A percentile compares a stretch with the other conserved stretches of the same genome.
These are phyloP conservation scores for Andricus curvator DNA, from an alignment of 2,888 invertebrate genomes.

Conservation along the genomic window DNA sequence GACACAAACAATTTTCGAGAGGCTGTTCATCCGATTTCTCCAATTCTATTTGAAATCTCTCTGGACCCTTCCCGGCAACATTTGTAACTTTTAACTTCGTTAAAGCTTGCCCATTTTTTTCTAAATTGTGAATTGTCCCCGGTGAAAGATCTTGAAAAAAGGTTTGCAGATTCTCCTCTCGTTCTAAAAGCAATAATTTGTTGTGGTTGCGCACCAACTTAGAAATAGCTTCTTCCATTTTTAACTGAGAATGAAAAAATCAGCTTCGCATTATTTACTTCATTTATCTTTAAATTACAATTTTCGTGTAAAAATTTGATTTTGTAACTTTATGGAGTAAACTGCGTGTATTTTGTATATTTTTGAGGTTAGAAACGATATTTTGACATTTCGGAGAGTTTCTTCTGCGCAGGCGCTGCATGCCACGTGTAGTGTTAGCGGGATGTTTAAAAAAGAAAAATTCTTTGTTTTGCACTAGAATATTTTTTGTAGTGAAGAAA, in stretches of 20 bases:
- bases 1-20: slow-evolving; percentile 58
- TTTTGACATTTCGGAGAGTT: neutral
- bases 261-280: neutral
- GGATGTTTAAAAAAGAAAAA: no score
- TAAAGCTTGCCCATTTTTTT: slow-evolving; percentile 60
- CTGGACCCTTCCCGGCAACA: slow-evolving; percentile 55
- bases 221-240: slow-evolving; percentile 61
- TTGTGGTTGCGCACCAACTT: slow-evolving; percentile 57
- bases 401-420: neutral
- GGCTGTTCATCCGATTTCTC: slow-evolving; percentile 55
- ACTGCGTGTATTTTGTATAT: neutral
- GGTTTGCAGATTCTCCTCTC: slow-evolving; percentile 60
- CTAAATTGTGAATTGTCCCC: slow-evolving; percentile 56
- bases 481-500: no score
- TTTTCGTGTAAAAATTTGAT: neutral
- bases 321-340: neutral
- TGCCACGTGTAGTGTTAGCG: neutral
- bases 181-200: slow-evolving; percentile 58
- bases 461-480: no score
- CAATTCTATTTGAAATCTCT: slow-evolving; percentile 60
- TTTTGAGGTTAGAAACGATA: neutral
- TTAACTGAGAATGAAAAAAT: neutral
- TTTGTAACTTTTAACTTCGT: slow-evolving; percentile 58
- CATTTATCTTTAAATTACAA: neutral
- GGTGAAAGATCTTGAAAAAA: slow-evolving; percentile 60